phyloP scores from a whole-genome alignment of 2,888 invertebrate genomes.

The Embidobia sp. region DNA sequence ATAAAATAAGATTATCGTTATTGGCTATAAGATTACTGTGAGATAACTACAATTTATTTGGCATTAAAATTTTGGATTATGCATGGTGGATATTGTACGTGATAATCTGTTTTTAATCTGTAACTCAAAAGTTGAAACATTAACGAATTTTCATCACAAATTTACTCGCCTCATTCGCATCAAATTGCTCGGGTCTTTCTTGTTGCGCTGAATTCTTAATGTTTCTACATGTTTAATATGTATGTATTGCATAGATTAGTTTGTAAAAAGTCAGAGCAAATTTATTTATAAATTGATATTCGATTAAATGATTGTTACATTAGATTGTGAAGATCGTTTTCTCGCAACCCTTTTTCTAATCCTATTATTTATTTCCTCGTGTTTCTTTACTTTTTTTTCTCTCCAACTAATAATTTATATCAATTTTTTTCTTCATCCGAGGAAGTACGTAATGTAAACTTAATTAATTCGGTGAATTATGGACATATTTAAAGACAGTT shows the following conservation, averaged over 20 bases:
- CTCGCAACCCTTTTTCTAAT: slow-evolving; percentile 41
- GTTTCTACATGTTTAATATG: slow-evolving; percentile 62
- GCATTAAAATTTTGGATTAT: slow-evolving; percentile 50
- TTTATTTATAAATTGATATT: slow-evolving; percentile 80
- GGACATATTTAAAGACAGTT: background rate
- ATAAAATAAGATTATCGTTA: slow-evolving; percentile 50
- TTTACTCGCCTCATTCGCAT: slow-evolving; percentile 22
- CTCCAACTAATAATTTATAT: background rate
- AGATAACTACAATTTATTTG: slow-evolving; percentile 36
- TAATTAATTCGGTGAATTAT: too few species aligned
- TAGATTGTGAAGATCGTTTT: slow-evolving; percentile 68
- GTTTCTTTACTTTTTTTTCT: slow-evolving; percentile 25
- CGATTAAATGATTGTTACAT: slow-evolving; percentile 80
- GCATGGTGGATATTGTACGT: slow-evolving; percentile 54
- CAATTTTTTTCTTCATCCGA: slow-evolving; percentile 22
- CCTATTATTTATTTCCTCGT: slow-evolving; percentile 54
- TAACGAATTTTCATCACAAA: slow-evolving; percentile 38
- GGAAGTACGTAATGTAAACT: slow-evolving; percentile 12
- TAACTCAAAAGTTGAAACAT: slow-evolving; percentile 42
- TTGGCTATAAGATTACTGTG: slow-evolving; percentile 46
- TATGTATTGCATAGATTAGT: slow-evolving; percentile 65
- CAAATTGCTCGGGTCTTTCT: slow-evolving; percentile 14
- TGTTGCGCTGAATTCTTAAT: slow-evolving; percentile 42
- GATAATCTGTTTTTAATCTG: slow-evolving; percentile 50
- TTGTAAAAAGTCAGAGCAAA: slow-evolving; percentile 78